Base-by-base conservation (phyloP, 2,113 vertebrate species). In the Cyprinodon brontotheroides region DNA sequence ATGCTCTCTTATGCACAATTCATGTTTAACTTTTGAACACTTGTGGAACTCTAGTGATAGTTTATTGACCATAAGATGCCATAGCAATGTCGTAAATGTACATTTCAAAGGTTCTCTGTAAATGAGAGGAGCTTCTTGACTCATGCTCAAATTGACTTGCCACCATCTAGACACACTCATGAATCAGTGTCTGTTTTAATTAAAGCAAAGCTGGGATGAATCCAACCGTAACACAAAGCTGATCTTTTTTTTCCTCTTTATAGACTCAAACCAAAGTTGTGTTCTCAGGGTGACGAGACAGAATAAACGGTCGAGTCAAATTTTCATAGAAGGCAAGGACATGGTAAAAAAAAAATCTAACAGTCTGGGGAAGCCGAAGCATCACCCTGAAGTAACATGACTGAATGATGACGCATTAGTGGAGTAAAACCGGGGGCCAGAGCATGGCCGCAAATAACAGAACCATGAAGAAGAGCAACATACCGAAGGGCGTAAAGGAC, bases 401-500 rank as follows among this genome's bases (percentile, higher is more conserved):
- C 73, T 79, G 47, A 65, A 22, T 39, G 53, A 72, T 78, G 72
- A 86, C 65, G 72, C 68, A 73, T 67, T 67, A 60, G 40, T 74
- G 12, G 47, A 70, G 64, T 11, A 65, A 10, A 76, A 72, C 67
- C 47, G 11, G 20, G 68, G 74, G 83, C 65, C 22, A 45, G 0
- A 61, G 80, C 9, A 60, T 3, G 48, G 12, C 48, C 64, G 40
- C 75, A 63, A 72, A 64, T 59, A 67, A 70, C 13, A 0, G 10
- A 14, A 71, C 29, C 71, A 38, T 14, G 11, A 71, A 9, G 22
- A 39, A 29, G 48, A 22, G 0, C 9, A 41, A 68, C 5, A 11
- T 91, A 98, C 97, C 97, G 95, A 45, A 97, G 92, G 4, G 96
- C 96, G 0, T 97, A 97, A 29, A 97, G 86, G 72, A 98, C 94